A percentile compares a stretch with the other conserved stretches of the same genome.
These are phyloP conservation scores for Leptodactylus fuscus DNA, from an alignment of 2,113 vertebrate genomes.

Conservation along the genomic window DNA sequence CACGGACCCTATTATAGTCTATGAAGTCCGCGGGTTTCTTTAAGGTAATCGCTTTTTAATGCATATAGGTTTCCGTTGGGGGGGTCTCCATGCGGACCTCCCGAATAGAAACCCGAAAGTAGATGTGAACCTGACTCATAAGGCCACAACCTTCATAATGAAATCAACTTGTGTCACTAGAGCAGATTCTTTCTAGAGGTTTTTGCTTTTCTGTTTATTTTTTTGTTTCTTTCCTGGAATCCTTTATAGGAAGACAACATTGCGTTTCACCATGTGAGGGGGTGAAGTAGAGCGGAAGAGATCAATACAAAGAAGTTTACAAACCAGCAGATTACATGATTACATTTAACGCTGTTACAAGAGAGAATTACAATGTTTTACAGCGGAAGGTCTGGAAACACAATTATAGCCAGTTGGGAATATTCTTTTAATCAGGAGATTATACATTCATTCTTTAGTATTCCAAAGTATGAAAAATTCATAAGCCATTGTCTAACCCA, in stretches of 20 bases:
- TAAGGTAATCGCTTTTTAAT: too few species aligned
- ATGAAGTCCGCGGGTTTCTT: too few species aligned
- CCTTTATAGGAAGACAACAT: neutral
- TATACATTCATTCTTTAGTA: constrained; percentile 96
- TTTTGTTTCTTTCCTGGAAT: neutral
- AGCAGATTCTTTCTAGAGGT: too few species aligned
- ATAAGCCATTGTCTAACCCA: constrained; percentile 91
- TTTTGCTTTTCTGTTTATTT: neutral
- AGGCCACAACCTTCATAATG: too few species aligned
- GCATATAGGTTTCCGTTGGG: too few species aligned
- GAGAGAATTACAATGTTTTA: constrained; percentile 7
- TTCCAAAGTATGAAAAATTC: constrained; percentile 96
- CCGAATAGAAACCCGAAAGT: too few species aligned
- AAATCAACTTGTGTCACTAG: too few species aligned
- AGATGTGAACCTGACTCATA: too few species aligned
- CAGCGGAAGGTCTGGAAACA: constrained; percentile 16
- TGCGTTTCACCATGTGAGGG: neutral
- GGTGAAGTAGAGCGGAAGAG: too few species aligned
- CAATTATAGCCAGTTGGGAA: constrained; percentile 29
- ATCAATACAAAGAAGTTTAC: neutral
- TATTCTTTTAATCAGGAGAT: constrained; percentile 84
- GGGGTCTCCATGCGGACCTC: too few species aligned
- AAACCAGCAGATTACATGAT: neutral
- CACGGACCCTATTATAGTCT: too few species aligned
- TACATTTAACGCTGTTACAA: neutral